phyloP scores from a whole-genome alignment of 1,140 invertebrate genomes.

The Diplogasteroides magnus region DNA sequence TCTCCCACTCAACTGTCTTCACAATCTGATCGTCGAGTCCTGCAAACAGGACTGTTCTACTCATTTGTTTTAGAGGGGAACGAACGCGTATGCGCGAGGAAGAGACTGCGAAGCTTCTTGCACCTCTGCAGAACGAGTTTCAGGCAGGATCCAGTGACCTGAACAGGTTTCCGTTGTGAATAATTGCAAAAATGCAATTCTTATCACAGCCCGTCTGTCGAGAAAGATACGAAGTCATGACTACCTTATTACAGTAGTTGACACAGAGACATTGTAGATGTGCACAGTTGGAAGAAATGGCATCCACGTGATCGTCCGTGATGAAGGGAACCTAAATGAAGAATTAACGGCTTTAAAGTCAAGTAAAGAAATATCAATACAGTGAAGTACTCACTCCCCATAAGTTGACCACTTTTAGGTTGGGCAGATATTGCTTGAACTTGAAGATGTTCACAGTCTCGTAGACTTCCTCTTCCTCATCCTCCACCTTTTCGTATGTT shows the following conservation, averaged over 20 bases:
- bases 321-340: constrained; percentile 47
- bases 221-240: too few species aligned
- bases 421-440: constrained; percentile 88
- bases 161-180: neutral
- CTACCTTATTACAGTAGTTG: constrained; percentile 86
- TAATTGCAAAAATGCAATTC: too few species aligned
- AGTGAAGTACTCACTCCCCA: constrained; percentile 57
- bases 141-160: constrained; percentile 83
- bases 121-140: constrained; percentile 89
- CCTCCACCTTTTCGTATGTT: constrained; percentile 95
- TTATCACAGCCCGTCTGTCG: too few species aligned
- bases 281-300: constrained; percentile 70
- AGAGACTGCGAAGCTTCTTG: constrained; percentile 78
- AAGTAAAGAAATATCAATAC: neutral
- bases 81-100: constrained; percentile 72
- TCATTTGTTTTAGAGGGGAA: too few species aligned
- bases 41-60: too few species aligned
- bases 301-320: constrained; percentile 89
- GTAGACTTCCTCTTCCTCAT: constrained; percentile 94
- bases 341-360: neutral
- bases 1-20: constrained; percentile 89
- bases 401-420: constrained; percentile 85
- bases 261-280: constrained; percentile 92
- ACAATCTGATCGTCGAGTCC: constrained; percentile 47
- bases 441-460: constrained; percentile 99